Base-by-base conservation (phyloP, 2,113 vertebrate genomes). In the Paracanthobrama guichenoti region DNA sequence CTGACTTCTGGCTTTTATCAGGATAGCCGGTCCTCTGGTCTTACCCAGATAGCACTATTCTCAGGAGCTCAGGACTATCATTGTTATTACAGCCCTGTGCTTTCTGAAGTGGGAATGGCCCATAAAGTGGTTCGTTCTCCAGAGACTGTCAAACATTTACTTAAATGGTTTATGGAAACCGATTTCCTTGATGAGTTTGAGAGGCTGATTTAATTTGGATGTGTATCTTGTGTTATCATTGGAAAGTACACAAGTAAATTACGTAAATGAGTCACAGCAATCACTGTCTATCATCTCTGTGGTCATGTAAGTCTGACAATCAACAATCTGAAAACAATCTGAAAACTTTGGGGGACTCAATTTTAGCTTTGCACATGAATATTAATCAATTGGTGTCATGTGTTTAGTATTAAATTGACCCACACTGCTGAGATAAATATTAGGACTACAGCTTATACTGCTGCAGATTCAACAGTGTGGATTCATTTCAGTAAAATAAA, bases 1-100 rank as follows among this genome's bases (percentile, higher is more conserved):
- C 82, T 50, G 86, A 50, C 71, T 82, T 76, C 69, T 72, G 69
- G 77, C 72, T 78, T 87, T 87, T 84, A 87, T 89, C 89, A 83
- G 24, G 71, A 22, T 20, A 67, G 71, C 66, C 31, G 53, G 18
- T 55, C 53, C 53, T 55, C 53, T 55, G 53, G 53, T 55, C 18
- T 55, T 55, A 2, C 2, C 53, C 53, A 55, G 53, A 55, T 55
- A 55, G 18, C 53, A 55, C 44, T 76, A 35, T 39, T 75, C 74
- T 77, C 26, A 8, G 22, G 14, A 64, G 74, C 69, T 77, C 22
- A 14, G 13, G 14, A 64, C 80, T 84, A 85, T 88, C 87, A 81
- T 20, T 84, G 62, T 84, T 72, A 44, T 81, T 87, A 35, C 83
- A 88, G 88, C 48, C 81, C n/a, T 79, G 66, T 42, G 39, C 57